phyloP scores from a whole-genome alignment of 2,797 vertebrate genomes.

The Coilia nasus region DNA sequence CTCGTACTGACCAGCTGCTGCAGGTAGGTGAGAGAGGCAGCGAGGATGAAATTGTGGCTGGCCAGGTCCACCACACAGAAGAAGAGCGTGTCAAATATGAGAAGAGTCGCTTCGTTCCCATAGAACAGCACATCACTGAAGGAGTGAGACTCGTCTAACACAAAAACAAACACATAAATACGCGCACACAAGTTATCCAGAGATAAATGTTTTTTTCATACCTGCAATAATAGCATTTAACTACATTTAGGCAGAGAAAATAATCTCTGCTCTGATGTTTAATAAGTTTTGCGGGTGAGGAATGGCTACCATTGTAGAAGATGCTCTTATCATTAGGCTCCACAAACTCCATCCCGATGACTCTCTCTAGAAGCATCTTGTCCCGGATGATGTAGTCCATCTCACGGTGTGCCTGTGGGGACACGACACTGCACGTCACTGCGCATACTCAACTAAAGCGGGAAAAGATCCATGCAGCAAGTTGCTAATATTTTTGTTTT shows the following conservation, averaged over 20 bases:
- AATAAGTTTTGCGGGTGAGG: background rate
- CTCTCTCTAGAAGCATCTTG: constrained; percentile 88
- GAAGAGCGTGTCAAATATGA: constrained; percentile 92
- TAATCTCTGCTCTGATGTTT: background rate
- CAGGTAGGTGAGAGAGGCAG: constrained; percentile 88
- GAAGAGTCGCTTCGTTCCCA: constrained; percentile 89
- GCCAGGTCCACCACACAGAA: constrained; percentile 93
- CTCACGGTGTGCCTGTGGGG: constrained; percentile 85
- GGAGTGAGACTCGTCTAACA: constrained; percentile 85
- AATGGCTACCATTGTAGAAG: constrained; percentile 90
- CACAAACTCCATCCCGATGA: constrained; percentile 95
- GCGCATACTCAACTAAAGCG: too few species aligned
- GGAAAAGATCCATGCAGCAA: too few species aligned
- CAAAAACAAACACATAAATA: constrained; percentile 37
- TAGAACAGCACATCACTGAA: constrained; percentile 91
- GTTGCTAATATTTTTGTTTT: too few species aligned
- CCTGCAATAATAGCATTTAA: too few species aligned
- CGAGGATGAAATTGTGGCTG: constrained; percentile 89
- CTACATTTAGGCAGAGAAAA: too few species aligned
- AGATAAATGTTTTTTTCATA: background rate
- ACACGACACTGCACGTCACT: background rate
- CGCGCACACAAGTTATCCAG: background rate
- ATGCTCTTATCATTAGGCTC: constrained; percentile 94
- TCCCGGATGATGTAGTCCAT: constrained; percentile 98
- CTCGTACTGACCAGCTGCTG: constrained; percentile 86